phyloP scores from a whole-genome alignment of 2,888 invertebrate species.

The Drosophila diplacantha region DNA sequence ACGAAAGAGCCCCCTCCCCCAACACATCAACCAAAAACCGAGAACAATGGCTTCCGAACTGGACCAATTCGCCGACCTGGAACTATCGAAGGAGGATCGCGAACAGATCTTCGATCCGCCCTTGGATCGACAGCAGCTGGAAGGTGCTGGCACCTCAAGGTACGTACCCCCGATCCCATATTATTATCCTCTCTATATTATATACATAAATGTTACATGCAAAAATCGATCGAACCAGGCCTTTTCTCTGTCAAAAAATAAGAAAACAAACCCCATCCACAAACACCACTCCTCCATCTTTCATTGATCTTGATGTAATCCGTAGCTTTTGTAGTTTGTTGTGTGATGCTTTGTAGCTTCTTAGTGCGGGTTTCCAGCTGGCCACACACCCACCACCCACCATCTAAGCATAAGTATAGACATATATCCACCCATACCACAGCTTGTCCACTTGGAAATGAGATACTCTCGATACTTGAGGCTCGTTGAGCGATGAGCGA shows the following conservation, averaged over 20 bases:
- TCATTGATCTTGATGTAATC: conserved; percentile 36
- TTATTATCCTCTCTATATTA: neutral
- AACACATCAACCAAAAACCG: conserved; percentile 5
- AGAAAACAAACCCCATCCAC: neutral
- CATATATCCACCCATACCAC: neutral
- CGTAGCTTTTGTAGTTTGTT: conserved; percentile 37
- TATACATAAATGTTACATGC: no score
- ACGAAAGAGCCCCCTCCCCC: no score
- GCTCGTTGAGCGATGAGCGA: conserved; percentile 6
- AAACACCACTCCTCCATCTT: conserved; percentile 24
- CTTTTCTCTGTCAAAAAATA: conserved; percentile 14
- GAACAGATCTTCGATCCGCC: conserved; percentile 85
- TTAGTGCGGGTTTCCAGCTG: conserved; percentile 20
- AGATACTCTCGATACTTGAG: conserved; percentile 7
- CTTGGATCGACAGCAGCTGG: conserved; percentile 77
- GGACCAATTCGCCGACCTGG: conserved; percentile 84
- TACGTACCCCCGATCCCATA: conserved; percentile 56
- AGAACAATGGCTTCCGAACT: conserved; percentile 77
- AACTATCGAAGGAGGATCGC: conserved; percentile 84
- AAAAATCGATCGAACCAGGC: conserved; percentile 17
- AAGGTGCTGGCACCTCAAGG: conserved; percentile 78
- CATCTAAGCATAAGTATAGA: no score
- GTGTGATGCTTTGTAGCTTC: conserved; percentile 40
- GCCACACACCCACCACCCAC: conserved; percentile 3
- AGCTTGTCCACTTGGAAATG: conserved; percentile 12